Evolutionary conservation across 2,113 vertebrate genomes (phyloP), one percentile per base, ranked within the genome.

Genomic region (Malurus elegans): DNA sequence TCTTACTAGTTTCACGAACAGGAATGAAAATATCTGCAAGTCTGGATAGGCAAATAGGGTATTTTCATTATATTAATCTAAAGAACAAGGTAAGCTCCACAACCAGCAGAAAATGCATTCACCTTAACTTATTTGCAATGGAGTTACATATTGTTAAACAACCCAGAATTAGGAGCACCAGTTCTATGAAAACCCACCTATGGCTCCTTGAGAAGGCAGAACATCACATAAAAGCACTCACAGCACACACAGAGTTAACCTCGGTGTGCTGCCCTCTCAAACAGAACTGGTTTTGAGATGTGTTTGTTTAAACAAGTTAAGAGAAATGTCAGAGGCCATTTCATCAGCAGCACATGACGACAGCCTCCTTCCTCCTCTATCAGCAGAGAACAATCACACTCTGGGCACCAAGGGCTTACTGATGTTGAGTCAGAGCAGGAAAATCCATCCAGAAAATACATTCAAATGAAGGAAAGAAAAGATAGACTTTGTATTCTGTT

Each of bases 281-380:
- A 92, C 54, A 91, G 80, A 95, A 90, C 89, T 88, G 95, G 72
- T 86, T 93, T 88, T 60, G 74, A 86, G 79, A 93, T 15, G 84
- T 79, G 83, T 95, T 96, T 96, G 90, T 97, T 97, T 96, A 94
- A 96, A 95, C 89, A 97, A 91, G 92, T 91, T 86, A 95, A 91
- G 82, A 95, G 93, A 94, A 88, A 94, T 95, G 95, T 97, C 94
- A 96, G 96, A 83, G 94, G 92, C 93, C 73, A 61, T 91, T 93
- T 92, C 80, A 61, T 48, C 48, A 3, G 17, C 51, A 21, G 92
- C 76, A 84, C 32, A 92, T 92, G 90, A 95, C 26, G 54, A 95
- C 89, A 93, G 45, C 69, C 45, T 31, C 25, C 94, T 92, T 91
- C 83, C 91, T 87, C 76, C 80, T 85, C 94, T 76, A 56, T 92